Conservation (phyloP, 2,113 vertebrate species). For the Cavia porcellus region DNA sequence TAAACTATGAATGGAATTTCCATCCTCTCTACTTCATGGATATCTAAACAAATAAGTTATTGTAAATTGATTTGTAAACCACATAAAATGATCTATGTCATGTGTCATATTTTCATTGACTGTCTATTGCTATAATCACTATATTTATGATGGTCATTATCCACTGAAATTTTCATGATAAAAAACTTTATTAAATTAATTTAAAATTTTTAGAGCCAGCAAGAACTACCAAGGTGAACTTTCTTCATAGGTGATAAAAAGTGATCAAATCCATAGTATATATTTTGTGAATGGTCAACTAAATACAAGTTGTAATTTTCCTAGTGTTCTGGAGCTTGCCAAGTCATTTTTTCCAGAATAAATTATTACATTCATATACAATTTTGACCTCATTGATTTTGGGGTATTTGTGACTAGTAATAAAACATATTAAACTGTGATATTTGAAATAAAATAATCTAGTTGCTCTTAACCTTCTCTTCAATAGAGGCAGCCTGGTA, state of each 20-base stretch:
- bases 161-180: background rate
- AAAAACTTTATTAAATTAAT: background rate
- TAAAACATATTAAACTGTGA: constrained; percentile 25
- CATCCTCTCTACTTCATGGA: background rate
- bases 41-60: background rate
- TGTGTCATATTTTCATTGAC: background rate
- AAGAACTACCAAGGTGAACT: background rate
- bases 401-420: constrained; percentile 4
- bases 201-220: background rate
- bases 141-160: too few relatives aligned
- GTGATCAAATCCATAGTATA: constrained; percentile 19
- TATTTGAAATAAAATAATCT: background rate
- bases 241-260: background rate
- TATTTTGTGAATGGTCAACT: background rate
- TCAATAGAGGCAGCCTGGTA: background rate
- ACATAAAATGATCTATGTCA: too few relatives aligned
- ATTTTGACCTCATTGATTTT: background rate
- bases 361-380: constrained; percentile 57
- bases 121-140: background rate
- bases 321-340: background rate
- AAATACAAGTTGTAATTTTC: constrained; percentile 32
- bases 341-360: background rate
- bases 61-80: background rate
- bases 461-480: background rate
- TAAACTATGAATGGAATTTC: background rate